Evolutionary conservation across 2,888 invertebrate species (phyloP), one percentile per base, ranked within the genome.

Genomic region (Clivina fossor): DNA sequence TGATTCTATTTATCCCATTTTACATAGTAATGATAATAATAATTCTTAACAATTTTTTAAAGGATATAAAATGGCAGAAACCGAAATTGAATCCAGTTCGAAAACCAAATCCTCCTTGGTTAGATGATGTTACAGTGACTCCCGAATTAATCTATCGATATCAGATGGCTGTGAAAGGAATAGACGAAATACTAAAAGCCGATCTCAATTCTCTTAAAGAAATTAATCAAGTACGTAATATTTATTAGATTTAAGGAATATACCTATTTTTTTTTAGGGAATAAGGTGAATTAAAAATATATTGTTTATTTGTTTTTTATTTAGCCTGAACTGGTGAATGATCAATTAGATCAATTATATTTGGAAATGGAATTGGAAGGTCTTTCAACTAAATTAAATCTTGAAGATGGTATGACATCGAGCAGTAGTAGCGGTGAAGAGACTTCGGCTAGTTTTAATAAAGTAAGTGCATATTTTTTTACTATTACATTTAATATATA

Each of bases 301-400:
- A 24, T 24, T 24, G n/a, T n/a, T n/a, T n/a, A n/a, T n/a, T n/a
- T n/a, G n/a, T n/a, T n/a, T 38, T 18, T 61, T 57, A 56, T 65
- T 72, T 53, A 89, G 81, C 84, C 89, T 0, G 63, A 75, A 1
- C 62, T 86, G 63, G 87, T 90, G 1, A 86, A 86, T 66, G 85
- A 88, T 51, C 90, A 90, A 69, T 69, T 90, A 16, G 78, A 75
- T 28, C 86, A 87, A 65, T 71, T 88, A 3, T 88, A 86, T 65
- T 63, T 80, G 24, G 88, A 88, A 63, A 73, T 88, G 64, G 83
- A 85, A 62, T 64, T 84, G n/a, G 80, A 83, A 62, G 84, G 83
- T 0, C 75, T 79, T 4, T 74, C 80, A 0, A 72, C 80, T 0
- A 77, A 79, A 53, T 74, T 86, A 8, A 78, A 80, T 2, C 72